A percentile compares a stretch with the other conserved stretches of the same genome.
Conservation (phyloP, 2,888 invertebrate genomes). For the Apotomis betuletana region DNA sequence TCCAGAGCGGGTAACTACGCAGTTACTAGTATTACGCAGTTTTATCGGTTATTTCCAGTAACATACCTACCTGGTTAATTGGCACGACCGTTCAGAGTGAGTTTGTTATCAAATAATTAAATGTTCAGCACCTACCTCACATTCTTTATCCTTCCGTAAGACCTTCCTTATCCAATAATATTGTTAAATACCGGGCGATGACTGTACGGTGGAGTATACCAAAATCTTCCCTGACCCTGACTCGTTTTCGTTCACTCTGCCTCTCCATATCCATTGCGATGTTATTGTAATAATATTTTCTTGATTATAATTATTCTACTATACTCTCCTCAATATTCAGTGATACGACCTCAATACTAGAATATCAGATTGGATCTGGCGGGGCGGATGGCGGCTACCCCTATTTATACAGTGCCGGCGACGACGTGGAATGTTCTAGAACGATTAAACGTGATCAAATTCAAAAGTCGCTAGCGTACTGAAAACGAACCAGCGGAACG, state of each 20-base stretch:
- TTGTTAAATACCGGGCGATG: constrained; percentile 40
- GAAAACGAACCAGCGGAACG: constrained; percentile 1
- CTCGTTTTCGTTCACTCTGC: background rate
- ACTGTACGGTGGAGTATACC: constrained; percentile 18
- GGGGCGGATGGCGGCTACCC: constrained; percentile 26
- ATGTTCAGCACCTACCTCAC: constrained; percentile 34
- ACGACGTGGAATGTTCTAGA: constrained; percentile 38
- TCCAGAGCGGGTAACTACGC: constrained; percentile 5
- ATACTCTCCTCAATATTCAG: background rate
- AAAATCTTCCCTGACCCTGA: constrained; percentile 32
- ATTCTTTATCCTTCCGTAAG: constrained; percentile 22
- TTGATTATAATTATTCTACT: constrained; percentile 31
- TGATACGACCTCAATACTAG: constrained; percentile 20
- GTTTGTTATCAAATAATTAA: constrained; percentile 5
- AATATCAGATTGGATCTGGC: constrained; percentile 13
- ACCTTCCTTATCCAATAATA: constrained; percentile 28
- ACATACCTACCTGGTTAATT: background rate
- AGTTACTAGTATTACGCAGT: constrained; percentile 23
- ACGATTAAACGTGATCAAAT: constrained; percentile 15
- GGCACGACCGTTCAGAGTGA: constrained; percentile 1
- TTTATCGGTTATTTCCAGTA: no score
- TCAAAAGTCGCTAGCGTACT: constrained; percentile 15
- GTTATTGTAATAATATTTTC: constrained; percentile 11
- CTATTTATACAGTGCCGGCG: constrained; percentile 34
- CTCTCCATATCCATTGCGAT: constrained; percentile 27